These are phyloP conservation scores for Ornithoptera priamus DNA, from an alignment of 2,888 invertebrate species.

Conservation along the genomic window DNA sequence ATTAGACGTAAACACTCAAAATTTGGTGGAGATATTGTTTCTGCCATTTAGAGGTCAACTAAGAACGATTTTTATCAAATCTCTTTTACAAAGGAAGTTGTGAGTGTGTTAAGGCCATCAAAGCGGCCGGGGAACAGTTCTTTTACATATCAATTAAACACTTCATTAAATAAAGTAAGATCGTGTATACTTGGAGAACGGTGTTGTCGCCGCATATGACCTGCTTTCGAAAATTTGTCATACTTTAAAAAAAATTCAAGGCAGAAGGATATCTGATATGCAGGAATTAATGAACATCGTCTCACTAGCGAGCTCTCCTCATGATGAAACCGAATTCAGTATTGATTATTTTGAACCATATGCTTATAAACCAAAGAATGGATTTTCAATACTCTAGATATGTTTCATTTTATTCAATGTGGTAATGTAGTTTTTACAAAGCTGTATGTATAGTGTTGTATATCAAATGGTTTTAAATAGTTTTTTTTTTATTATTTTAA, in stretches of 20 bases:
- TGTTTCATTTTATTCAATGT: background rate
- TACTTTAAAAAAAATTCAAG: constrained; percentile 2
- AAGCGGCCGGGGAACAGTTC: no score
- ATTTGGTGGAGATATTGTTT: no score
- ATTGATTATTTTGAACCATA: constrained; percentile 1
- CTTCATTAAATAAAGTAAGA: background rate
- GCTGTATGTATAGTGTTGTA: no score
- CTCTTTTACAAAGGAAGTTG: no score
- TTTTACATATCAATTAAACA: background rate
- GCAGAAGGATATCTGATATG: constrained; percentile 4
- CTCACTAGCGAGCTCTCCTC: background rate
- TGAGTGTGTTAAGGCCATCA: no score
- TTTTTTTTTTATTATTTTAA: background rate
- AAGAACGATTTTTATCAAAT: no score
- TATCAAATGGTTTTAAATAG: background rate
- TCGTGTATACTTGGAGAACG: background rate
- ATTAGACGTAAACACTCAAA: no score
- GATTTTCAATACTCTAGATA: background rate
- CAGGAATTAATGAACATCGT: constrained; percentile 2
- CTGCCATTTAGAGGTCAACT: no score
- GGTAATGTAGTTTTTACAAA: background rate
- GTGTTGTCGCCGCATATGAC: background rate
- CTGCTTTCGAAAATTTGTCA: constrained; percentile 7
- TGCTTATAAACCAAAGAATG: background rate
- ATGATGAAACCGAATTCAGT: background rate